Conservation (phyloP, 1,140 invertebrate genomes). For the Mylabris phalerata region DNA sequence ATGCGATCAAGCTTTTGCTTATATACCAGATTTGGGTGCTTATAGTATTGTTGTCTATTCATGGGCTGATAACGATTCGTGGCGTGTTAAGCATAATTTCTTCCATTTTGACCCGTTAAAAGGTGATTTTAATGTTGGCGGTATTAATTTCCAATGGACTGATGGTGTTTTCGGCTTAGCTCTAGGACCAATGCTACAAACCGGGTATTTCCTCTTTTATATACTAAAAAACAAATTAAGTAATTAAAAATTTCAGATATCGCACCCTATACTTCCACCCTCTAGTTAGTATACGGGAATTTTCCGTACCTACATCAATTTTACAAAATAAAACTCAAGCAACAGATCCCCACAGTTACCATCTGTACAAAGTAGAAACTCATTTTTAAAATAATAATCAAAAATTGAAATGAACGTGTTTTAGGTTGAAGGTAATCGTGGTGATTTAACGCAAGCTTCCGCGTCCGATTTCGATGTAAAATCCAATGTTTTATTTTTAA, state of each 20-base stretch:
- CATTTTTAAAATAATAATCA: neutral
- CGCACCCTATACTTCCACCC: constrained; percentile 71
- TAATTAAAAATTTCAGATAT: constrained; percentile 29
- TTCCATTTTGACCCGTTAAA: constrained; percentile 73
- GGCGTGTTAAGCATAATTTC: constrained; percentile 69
- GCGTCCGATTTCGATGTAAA: constrained; percentile 52
- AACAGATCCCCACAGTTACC: constrained; percentile 32
- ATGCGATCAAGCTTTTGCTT: constrained; percentile 66
- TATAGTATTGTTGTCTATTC: constrained; percentile 72
- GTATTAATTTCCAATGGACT: constrained; percentile 70
- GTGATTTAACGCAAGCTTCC: constrained; percentile 52
- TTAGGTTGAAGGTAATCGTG: constrained; percentile 53
- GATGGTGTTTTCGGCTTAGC: constrained; percentile 67
- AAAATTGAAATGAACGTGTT: constrained; percentile 25
- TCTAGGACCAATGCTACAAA: constrained; percentile 35
- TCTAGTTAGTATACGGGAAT: constrained; percentile 66
- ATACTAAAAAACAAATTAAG: neutral
- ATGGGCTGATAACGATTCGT: constrained; percentile 62
- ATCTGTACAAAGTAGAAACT: constrained; percentile 34
- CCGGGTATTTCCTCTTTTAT: constrained; percentile 17
- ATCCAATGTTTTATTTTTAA: constrained; percentile 56
- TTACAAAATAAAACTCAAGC: constrained; percentile 59
- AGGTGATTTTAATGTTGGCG: constrained; percentile 62
- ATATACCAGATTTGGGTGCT: constrained; percentile 64
- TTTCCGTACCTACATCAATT: constrained; percentile 61